Evolutionary conservation across 2,113 vertebrate genomes (phyloP), one percentile per base, ranked within the genome.

Genomic region (Serilophus lunatus): DNA sequence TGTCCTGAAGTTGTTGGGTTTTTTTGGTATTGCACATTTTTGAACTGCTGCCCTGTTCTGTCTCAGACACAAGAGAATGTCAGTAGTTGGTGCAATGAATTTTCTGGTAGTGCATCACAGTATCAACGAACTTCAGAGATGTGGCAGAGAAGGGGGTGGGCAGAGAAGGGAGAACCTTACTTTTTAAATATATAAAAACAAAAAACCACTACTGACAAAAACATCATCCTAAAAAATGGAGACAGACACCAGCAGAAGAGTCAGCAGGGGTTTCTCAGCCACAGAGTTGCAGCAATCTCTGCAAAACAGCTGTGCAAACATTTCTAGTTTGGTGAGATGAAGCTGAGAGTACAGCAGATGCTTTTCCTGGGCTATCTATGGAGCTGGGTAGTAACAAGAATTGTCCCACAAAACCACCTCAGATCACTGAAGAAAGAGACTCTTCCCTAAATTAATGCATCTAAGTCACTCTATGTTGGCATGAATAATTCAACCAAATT

Each of bases 301-400:
- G 53, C 65, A 78, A 8, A 83, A 68, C 86, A 94, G 74, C 88
- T 96, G 82, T 70, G 25, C 66, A 95, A 95, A 94, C 63, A 91
- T 56, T 68, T 77, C 40, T 18, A 47, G 54, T 29, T 75, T 69
- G 56, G 63, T 68, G 86, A 70, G 88, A 75, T 31, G n/a, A 26
- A 63, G 40, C 15, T 1, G 0, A 18, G 15, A 64, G 19, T 0
- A 24, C 1, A 22, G 85, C 36, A 66, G 35, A 50, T 42, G 29
- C 38, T 23, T 80, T 40, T 64, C 35, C 47, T 53, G 82, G 61
- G 20, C 44, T 44, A 44, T 44, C 44, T 44, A 44, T 44, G 44
- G 7, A 79, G 24, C 38, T 38, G 38, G 12, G n/a, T 26, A 72
- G 10, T 2, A 59, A 69, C 24, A 74, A 45, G 19, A 78, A 59